Base-by-base conservation (phyloP, 2,797 vertebrate genomes). In the Discoglossus pictus region DNA sequence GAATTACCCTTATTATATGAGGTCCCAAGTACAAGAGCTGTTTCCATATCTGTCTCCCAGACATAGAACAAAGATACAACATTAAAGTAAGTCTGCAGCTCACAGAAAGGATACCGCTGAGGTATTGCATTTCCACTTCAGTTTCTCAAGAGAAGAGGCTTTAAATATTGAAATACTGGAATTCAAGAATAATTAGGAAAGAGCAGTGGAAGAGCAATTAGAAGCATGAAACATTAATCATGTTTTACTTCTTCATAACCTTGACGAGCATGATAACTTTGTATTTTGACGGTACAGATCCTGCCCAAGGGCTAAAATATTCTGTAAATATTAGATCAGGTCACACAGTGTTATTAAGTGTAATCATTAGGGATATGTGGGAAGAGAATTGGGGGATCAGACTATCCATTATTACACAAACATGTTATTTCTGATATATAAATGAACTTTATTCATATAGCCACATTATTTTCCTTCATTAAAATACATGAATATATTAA, bases 161-260 rank as follows among this genome's bases (percentile, higher is more conserved):
- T 79, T 80, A 78, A 83, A 75, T 79, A 82, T 76, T 80, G 79
- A 77, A 83, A 78, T 69, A 63, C 16, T 34, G 55, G 50, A 68
- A 73, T 27, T 24, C 16, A 23, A 50, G 21, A 50, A 50, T 50
- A 5, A 27, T 47, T 7, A 66, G 21, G 63, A 34, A 72, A 35
- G 31, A 76, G 21, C 40, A 55, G 43, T 66, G 59, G 20, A 62
- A 79, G 76, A 72, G 76, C 74, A 81, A 85, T 84, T 83, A 80
- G 65, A 79, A 79, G 65, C 70, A 25, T 79, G 31, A 82, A 80
- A 82, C 78, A 80, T 73, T 81, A 6, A 47, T 47, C 17, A 67
- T 72, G 53, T 43, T 74, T 80, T 78, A 72, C 61, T 31, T 74
- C 74, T 76, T 75, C 62, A 66, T 66, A 72, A 72, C 38, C 39